A percentile compares a stretch with the other conserved stretches of the same genome.
These are phyloP conservation scores for Aphidius gifuensis DNA, from an alignment of 1,140 invertebrate genomes.

Conservation along the genomic window DNA sequence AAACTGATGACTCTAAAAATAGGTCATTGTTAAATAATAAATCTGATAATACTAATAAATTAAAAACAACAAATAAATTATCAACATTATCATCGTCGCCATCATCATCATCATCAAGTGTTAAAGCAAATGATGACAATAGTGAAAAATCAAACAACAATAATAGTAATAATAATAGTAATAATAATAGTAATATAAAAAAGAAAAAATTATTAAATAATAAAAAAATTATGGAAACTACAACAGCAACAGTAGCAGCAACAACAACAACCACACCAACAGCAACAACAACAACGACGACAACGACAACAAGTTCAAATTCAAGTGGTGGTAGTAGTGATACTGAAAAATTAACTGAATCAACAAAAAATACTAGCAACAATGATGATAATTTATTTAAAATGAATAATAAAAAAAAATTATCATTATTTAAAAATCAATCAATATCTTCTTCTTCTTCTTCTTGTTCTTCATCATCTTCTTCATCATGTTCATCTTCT, in stretches of 20 bases:
- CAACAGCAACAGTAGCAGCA: neutral
- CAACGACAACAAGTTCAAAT: constrained; percentile 14
- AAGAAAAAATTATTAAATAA: too few species aligned
- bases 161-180: neutral
- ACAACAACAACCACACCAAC: neutral
- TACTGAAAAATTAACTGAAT: neutral
- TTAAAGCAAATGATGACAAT: neutral
- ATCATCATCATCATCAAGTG: neutral
- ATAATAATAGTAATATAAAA: constrained; percentile 5
- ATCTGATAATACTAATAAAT: constrained; percentile 28
- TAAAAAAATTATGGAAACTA: too few species aligned
- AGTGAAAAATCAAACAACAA: neutral
- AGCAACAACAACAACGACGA: constrained; percentile 1
- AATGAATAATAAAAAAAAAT: constrained; percentile 28
- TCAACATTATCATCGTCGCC: neutral
- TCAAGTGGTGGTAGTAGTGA: constrained; percentile 31
- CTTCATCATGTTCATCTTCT: constrained; percentile 49
- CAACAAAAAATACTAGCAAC: constrained; percentile 33
- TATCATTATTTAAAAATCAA: constrained; percentile 34
- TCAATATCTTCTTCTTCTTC: constrained; percentile 42
- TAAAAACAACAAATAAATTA: constrained; percentile 28
- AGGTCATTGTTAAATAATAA: neutral
- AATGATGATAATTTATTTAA: constrained; percentile 33
- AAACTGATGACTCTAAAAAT: too few species aligned
- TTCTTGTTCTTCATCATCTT: constrained; percentile 44